Base-by-base conservation (phyloP, 2,113 vertebrate genomes). In the Bagarius yarrelli region DNA sequence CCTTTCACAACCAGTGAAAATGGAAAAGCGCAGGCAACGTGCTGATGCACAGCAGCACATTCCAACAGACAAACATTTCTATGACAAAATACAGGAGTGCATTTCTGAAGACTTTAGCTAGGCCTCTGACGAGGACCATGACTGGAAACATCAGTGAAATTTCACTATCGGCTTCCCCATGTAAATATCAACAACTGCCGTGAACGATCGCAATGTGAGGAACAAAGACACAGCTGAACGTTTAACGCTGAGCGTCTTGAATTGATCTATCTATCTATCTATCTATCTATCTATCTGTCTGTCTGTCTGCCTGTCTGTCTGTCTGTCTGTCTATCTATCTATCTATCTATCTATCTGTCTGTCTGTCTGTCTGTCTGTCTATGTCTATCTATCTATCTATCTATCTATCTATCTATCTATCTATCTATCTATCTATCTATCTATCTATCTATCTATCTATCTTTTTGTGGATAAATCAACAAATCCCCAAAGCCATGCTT, bases 81-180 rank as follows among this genome's bases (percentile, higher is more conserved):
- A 86, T 93, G 94, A 93, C 91, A 92, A 83, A 86, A 86, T 44
- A 89, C 94, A 94, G 93, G 88, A 90, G 86, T 79, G 1, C 83
- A 89, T 91, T 87, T 83, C 81, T 84, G 81, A 67, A 87, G 90
- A 87, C 30, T 78, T 80, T 52, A 75, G 44, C 78, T 64, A 86
- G 87, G 13, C 12, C 78, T 85, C 85, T 89, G 88, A 91, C 91
- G 32, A 88, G 90, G 3, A 85, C 92, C 94, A 92, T 90, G 92
- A 91, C 91, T 90, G 91, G 89, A 89, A 87, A 78, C 40, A 57
- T 80, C 74, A 67, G 79, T 83, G 55, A 82, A 89, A 89, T 81
- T 86, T 87, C 85, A 84, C 66, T 73, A 82, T 83, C 56, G 36
- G 15, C 66, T 53, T 76, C 60, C 66, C 79, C 74, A 81, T 87